Evolutionary conservation across 1,140 invertebrate genomes (phyloP), one percentile per base, ranked within the genome.

Genomic region (Sesamia nonagrioides): DNA sequence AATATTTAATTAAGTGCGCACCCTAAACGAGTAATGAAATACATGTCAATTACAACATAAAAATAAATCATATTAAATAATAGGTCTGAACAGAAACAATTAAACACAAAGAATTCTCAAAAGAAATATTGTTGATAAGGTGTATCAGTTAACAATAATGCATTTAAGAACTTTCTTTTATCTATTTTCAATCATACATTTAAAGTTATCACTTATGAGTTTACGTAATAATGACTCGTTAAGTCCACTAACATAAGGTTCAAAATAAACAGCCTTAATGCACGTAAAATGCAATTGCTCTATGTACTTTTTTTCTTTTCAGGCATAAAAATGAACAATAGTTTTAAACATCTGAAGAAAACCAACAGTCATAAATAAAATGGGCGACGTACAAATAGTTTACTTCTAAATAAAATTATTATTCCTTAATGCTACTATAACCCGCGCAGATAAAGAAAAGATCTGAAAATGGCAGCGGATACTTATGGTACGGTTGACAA

Each of bases 391-490:
- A 33, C 7, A 33, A 50, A 21, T 60, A 74, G 8, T 74, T 21
- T 6, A 21, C 6, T 42, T 45, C 40, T 74, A 74, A 74, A 74
- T 74, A 74, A 58, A 58, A 60, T 63, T 27, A 75, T 48, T 50
- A 50, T 11, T 61, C 21, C 40, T 75, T 61, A 48, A 27, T 17
- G 17, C 18, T 61, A 72, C 33, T 61, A n/a, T n/a, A n/a, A n/a
- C n/a, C n/a, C n/a, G n/a, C n/a, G n/a, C n/a, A n/a, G n/a, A n/a
- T n/a, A n/a, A n/a, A n/a, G n/a, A n/a, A n/a, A n/a, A n/a, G n/a
- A n/a, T n/a, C n/a, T n/a, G n/a, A n/a, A n/a, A n/a, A n/a, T n/a
- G n/a, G n/a, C n/a, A n/a, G n/a, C n/a, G n/a, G n/a, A n/a, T n/a
- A n/a, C n/a, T n/a, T n/a, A n/a, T n/a, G n/a, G n/a, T n/a, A n/a